These are phyloP conservation scores for Tachysurus fulvidraco DNA, from an alignment of 2,113 vertebrate genomes.

Conservation along the genomic window DNA sequence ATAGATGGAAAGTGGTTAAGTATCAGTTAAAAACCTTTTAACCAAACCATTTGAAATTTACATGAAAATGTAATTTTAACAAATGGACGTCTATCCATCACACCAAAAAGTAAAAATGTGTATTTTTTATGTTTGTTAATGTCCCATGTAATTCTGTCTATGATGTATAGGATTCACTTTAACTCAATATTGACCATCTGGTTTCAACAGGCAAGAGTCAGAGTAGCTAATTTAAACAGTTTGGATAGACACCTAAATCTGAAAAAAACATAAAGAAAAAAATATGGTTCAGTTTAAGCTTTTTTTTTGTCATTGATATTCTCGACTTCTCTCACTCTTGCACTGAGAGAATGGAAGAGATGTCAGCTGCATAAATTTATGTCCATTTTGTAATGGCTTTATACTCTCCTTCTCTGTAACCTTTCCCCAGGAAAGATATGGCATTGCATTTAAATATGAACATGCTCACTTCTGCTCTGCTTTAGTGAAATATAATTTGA, in stretches of 20 bases:
- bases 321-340: constrained; percentile 5
- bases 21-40: constrained; percentile 64
- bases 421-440: constrained; percentile 63
- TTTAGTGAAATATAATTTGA: neutral
- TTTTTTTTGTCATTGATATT: constrained; percentile 65
- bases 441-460: constrained; percentile 44
- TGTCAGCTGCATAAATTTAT: constrained; percentile 71
- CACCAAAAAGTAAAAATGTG: constrained; percentile 45
- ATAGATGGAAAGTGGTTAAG: constrained; percentile 69
- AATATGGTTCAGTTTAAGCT: constrained; percentile 47
- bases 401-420: constrained; percentile 56
- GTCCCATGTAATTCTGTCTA: constrained; percentile 51
- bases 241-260: constrained; percentile 60
- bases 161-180: constrained; percentile 34
- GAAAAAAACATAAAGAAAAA: constrained; percentile 3
- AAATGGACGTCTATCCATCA: constrained; percentile 41
- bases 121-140: constrained; percentile 55
- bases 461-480: neutral
- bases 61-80: constrained; percentile 44
- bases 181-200: constrained; percentile 13
- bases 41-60: constrained; percentile 28
- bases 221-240: constrained; percentile 47
- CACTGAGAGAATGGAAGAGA: constrained; percentile 55
- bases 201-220: constrained; percentile 20
- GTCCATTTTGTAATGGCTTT: constrained; percentile 65